phyloP scores from a whole-genome alignment of 2,888 invertebrate genomes.

The Thymelicus sylvestris region DNA sequence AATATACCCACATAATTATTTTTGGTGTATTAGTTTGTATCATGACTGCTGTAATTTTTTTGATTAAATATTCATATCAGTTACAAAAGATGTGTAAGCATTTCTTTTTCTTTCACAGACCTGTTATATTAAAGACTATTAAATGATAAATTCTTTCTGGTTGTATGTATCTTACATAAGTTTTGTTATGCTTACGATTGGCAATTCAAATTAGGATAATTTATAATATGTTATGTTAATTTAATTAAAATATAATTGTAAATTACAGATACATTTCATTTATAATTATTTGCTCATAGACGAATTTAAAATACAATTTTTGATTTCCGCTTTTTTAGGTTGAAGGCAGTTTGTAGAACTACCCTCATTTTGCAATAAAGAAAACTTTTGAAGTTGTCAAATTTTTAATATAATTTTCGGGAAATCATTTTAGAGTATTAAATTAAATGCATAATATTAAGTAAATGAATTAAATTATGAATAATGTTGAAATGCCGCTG shows the following conservation, averaged over 20 bases:
- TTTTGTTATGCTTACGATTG: background rate
- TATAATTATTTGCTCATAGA: conserved; percentile 2
- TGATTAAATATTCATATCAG: too few relatives aligned
- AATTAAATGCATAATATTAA: too few relatives aligned
- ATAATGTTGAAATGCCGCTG: conserved; percentile 37
- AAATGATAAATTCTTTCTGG: background rate
- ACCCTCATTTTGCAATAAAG: too few relatives aligned
- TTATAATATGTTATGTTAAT: background rate
- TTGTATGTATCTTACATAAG: background rate
- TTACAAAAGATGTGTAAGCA: background rate
- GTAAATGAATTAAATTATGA: too few relatives aligned
- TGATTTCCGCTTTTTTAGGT: too few relatives aligned
- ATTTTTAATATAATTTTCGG: too few relatives aligned
- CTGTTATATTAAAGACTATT: background rate
- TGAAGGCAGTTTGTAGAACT: too few relatives aligned
- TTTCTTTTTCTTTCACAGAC: background rate
- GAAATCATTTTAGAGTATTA: too few relatives aligned
- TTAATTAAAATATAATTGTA: background rate
- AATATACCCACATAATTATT: too few relatives aligned
- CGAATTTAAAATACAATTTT: background rate
- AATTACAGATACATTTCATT: background rate
- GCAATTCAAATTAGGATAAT: background rate
- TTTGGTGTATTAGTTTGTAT: too few relatives aligned
- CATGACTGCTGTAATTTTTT: too few relatives aligned
- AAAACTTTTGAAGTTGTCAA: too few relatives aligned